Percentiles rank a stretch among this genome's conserved stretches.
Evolutionary conservation across 2,888 invertebrate genomes (phyloP).

Genomic region (Eilema sororculum): DNA sequence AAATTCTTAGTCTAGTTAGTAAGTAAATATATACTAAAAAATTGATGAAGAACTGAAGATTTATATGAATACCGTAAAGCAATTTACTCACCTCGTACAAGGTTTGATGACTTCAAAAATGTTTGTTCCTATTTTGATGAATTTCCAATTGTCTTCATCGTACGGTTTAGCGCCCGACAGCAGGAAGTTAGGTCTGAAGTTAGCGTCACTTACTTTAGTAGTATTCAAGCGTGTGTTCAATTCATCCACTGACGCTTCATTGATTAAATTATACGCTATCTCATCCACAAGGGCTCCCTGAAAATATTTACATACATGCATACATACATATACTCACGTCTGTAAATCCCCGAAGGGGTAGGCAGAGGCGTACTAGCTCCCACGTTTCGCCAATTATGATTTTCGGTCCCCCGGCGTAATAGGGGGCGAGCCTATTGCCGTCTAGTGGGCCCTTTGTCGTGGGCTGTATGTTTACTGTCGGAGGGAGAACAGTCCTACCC

Average conservation of each 20-base stretch:
- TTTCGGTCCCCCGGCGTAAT: no score
- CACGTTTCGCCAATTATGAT: no score
- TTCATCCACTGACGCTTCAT: slow-evolving; percentile 89
- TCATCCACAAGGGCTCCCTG: slow-evolving; percentile 90
- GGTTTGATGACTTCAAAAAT: slow-evolving; percentile 89
- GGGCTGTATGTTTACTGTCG: no score
- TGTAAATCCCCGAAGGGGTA: no score
- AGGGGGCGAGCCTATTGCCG: no score
- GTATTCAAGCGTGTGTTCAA: slow-evolving; percentile 87
- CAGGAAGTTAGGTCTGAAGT: slow-evolving; percentile 91
- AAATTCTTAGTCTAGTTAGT: no score
- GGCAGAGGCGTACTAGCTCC: no score
- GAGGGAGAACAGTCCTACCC: no score
- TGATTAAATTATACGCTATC: slow-evolving; percentile 89
- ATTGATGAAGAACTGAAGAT: no score
- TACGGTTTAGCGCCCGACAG: slow-evolving; percentile 87
- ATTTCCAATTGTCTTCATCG: slow-evolving; percentile 91
- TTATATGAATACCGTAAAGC: neutral
- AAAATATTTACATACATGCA: slow-evolving; percentile 29
- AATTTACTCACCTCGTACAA: slow-evolving; percentile 84
- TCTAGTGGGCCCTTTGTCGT: no score
- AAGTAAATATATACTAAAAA: no score
- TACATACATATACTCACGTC: no score
- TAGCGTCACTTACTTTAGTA: slow-evolving; percentile 76
- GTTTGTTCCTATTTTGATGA: slow-evolving; percentile 89